Conservation (phyloP, 2,888 invertebrate genomes). For the Eupithecia subumbrata region DNA sequence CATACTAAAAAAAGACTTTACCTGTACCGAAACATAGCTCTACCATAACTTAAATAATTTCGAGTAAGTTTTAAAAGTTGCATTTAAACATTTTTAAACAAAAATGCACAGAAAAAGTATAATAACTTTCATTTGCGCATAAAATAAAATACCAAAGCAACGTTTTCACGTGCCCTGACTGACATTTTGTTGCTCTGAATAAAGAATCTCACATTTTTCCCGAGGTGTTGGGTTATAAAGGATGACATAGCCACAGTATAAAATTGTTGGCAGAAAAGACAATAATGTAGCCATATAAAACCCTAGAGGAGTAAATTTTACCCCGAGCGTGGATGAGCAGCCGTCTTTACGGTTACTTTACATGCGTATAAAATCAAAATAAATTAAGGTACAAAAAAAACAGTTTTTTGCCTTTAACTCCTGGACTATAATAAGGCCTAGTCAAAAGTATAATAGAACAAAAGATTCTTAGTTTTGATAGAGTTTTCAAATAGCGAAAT, state of each 20-base stretch:
- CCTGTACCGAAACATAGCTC: background rate
- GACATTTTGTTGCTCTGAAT: slow-evolving; percentile 32
- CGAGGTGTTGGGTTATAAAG: slow-evolving; percentile 37
- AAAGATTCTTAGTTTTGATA: too few species aligned
- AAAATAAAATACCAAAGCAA: slow-evolving; percentile 30
- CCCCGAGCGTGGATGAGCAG: background rate
- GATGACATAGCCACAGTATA: slow-evolving; percentile 18
- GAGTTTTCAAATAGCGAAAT: too few species aligned
- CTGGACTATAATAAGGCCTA: too few species aligned
- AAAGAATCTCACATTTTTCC: slow-evolving; percentile 32
- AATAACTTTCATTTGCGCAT: slow-evolving; percentile 19
- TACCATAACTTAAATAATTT: background rate
- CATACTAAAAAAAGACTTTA: background rate
- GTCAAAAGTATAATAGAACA: too few species aligned
- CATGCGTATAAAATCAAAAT: too few species aligned
- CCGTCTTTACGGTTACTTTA: background rate
- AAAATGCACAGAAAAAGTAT: slow-evolving; percentile 24
- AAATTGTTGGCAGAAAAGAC: background rate
- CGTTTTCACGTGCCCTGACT: slow-evolving; percentile 33
- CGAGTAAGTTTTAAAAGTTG: background rate
- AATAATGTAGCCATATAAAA: background rate
- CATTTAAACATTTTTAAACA: slow-evolving; percentile 20
- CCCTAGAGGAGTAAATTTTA: background rate
- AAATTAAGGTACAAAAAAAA: background rate
- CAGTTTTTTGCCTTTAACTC: too few species aligned